A percentile compares a stretch with the other conserved stretches of the same genome.
Conservation (phyloP, 1,140 invertebrate species). For the Radopholus similis region DNA sequence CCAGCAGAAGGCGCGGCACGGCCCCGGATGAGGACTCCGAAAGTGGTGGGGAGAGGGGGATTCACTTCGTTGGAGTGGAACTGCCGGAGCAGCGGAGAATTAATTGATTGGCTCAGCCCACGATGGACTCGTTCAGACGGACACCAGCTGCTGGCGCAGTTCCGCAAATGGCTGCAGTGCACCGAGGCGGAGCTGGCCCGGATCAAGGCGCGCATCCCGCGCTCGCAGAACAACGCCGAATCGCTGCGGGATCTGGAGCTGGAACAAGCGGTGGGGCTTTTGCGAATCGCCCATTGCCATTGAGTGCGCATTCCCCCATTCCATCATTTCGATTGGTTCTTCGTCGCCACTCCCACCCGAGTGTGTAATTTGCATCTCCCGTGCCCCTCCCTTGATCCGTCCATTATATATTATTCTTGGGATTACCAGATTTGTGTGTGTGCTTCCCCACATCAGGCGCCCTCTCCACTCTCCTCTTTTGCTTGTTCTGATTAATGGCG, state of each 20-base stretch:
- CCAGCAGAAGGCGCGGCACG: background rate
- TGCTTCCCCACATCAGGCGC: background rate
- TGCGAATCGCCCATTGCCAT: background rate
- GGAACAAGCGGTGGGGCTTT: conserved; percentile 4
- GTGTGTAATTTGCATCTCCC: conserved; percentile 3
- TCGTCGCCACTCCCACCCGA: background rate
- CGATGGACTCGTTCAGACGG: background rate
- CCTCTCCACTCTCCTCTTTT: background rate
- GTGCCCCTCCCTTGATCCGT: background rate
- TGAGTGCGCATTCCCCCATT: too few relatives aligned
- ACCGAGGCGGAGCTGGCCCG: conserved; percentile 9
- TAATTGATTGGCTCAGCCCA: background rate
- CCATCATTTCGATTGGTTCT: background rate
- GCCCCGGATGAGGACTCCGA: too few relatives aligned
- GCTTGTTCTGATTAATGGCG: background rate
- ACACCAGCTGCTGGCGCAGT: background rate
- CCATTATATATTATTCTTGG: conserved; percentile 8
- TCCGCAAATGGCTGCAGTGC: conserved; percentile 22
- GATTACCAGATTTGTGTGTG: background rate
- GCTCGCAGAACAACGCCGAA: background rate
- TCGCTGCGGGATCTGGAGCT: conserved; percentile 2
- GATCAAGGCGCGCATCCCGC: conserved; percentile 22
- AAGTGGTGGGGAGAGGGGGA: background rate
- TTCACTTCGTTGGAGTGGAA: background rate
- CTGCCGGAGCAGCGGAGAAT: background rate